Evolutionary conservation across 30 jellyfish, hydroid and myxozoan species (phyloP).

Genomic region (Hydra vulgaris): DNA sequence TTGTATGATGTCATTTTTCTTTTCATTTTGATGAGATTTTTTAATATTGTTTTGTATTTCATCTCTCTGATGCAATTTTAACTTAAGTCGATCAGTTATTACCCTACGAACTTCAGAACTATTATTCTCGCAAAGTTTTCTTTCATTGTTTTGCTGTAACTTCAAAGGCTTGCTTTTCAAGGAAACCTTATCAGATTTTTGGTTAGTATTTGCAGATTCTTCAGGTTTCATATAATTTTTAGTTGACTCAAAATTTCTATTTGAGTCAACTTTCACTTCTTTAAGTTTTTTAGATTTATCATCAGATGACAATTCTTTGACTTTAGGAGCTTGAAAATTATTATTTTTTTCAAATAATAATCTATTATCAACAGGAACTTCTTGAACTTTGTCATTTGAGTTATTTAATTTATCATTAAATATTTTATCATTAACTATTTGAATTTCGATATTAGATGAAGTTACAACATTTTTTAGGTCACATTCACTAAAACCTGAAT

Average conservation of each 20-base stretch:
- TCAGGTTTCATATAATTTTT: no score
- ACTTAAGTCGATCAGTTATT: not conserved
- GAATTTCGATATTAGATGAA: constrained; percentile 61
- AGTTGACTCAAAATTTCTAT: no score
- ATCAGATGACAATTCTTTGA: not conserved
- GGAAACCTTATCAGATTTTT: no score
- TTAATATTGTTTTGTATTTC: not conserved
- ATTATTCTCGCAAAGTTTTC: no score
- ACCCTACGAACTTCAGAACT: not conserved
- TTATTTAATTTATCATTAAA: no score
- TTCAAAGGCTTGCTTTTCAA: no score
- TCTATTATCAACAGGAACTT: not conserved
- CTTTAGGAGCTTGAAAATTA: constrained; percentile 6
- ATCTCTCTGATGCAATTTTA: not conserved
- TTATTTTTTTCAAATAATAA: not conserved
- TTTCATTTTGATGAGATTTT: not conserved
- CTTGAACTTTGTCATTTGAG: not conserved
- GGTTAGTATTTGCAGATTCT: no score
- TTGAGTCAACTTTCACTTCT: no score
- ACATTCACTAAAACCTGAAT: not conserved
- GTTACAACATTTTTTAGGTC: constrained; percentile 58
- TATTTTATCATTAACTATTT: constrained; percentile 25
- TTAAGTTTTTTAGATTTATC: no score
- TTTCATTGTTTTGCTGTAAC: no score
- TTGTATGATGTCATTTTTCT: no score